Percentiles rank a stretch among this genome's conserved stretches.
phyloP scores from a whole-genome alignment of 2,113 vertebrate species.

The Phaetusa simplex region DNA sequence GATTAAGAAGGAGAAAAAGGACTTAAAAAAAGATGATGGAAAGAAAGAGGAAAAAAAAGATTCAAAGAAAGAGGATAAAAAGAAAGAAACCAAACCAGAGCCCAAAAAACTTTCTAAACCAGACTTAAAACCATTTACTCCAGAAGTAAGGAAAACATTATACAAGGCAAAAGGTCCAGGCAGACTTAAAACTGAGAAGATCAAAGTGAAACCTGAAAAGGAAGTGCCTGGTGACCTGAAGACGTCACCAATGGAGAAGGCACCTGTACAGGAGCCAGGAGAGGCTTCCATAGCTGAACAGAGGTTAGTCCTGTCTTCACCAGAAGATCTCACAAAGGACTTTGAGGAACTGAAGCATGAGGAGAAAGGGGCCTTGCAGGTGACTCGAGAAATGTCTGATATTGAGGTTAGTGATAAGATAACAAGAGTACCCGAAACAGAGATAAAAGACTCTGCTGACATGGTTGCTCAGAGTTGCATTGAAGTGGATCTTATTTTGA shows the following conservation, averaged over 20 bases:
- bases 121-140: slow-evolving; percentile 93
- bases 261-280: slow-evolving; percentile 38
- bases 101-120: slow-evolving; percentile 89
- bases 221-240: slow-evolving; percentile 78
- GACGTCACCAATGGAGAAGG: slow-evolving; percentile 56
- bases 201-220: slow-evolving; percentile 80
- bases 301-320: slow-evolving; percentile 86
- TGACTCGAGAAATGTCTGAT: not conserved
- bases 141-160: slow-evolving; percentile 94
- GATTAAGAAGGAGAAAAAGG: slow-evolving; percentile 86
- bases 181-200: slow-evolving; percentile 86
- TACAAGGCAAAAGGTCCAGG: slow-evolving; percentile 90
- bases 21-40: slow-evolving; percentile 87
- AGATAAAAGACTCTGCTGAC: slow-evolving; percentile 27
- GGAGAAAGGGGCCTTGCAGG: slow-evolving; percentile 66
- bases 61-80: slow-evolving; percentile 89
- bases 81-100: slow-evolving; percentile 89
- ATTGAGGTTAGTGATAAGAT: not conserved
- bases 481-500: slow-evolving; percentile 31
- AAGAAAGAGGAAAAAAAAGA: slow-evolving; percentile 95
- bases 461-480: not conserved
- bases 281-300: slow-evolving; percentile 74
- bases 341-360: slow-evolving; percentile 91
- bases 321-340: slow-evolving; percentile 95
- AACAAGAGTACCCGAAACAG: slow-evolving; percentile 11